phyloP scores from a whole-genome alignment of 2,888 invertebrate genomes.

The Muscina levida region DNA sequence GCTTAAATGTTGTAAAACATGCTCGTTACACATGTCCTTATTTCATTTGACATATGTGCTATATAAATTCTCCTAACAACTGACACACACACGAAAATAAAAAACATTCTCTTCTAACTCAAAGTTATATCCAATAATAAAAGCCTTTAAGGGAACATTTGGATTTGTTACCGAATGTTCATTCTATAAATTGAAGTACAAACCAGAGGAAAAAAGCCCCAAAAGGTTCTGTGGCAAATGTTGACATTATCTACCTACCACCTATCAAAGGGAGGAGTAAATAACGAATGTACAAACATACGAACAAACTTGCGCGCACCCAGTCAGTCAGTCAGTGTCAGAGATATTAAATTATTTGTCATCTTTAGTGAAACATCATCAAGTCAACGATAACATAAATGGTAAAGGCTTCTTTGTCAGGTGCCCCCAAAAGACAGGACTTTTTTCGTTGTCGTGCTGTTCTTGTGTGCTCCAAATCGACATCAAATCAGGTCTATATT shows the following conservation, averaged over 20 bases:
- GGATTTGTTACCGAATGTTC: slow-evolving; percentile 2
- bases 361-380: slow-evolving; percentile 42
- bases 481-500: slow-evolving; percentile 19
- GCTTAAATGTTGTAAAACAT: too few relatives aligned
- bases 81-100: too few relatives aligned
- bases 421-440: too few relatives aligned
- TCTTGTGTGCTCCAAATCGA: neutral
- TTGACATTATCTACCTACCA: neutral
- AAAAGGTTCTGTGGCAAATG: neutral
- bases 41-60: too few relatives aligned
- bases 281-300: neutral
- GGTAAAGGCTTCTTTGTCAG: neutral
- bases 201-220: too few relatives aligned
- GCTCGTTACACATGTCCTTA: too few relatives aligned
- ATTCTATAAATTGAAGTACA: neutral
- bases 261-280: neutral
- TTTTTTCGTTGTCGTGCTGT: too few relatives aligned
- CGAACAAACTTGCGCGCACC: neutral
- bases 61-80: too few relatives aligned
- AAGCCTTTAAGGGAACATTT: slow-evolving; percentile 11
- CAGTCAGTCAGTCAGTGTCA: neutral
- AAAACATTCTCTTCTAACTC: slow-evolving; percentile 9
- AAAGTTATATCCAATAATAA: slow-evolving; percentile 26
- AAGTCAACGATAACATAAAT: neutral
- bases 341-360: slow-evolving; percentile 54